Conservation (phyloP, 1,140 invertebrate genomes). For the Drosophila tristis region DNA sequence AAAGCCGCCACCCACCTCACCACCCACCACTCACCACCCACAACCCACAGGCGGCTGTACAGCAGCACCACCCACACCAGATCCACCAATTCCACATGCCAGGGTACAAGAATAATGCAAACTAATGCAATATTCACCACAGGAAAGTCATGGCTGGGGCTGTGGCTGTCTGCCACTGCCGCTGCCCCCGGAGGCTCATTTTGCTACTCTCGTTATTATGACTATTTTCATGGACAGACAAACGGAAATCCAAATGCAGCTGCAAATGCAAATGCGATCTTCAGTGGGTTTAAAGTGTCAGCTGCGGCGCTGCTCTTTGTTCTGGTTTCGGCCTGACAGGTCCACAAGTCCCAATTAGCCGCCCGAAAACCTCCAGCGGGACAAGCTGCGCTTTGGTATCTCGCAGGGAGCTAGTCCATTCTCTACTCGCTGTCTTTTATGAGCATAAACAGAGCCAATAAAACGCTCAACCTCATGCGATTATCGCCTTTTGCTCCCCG, state of each 20-base stretch:
- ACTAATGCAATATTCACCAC: conserved; percentile 66
- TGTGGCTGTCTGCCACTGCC: conserved; percentile 23
- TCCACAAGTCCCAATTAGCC: conserved; percentile 64
- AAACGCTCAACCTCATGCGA: conserved; percentile 47
- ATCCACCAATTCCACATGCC: too few relatives aligned
- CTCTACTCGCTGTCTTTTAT: conserved; percentile 44
- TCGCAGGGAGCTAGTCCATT: conserved; percentile 13
- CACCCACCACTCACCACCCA: background rate
- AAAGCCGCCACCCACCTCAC: background rate
- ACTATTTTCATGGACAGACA: conserved; percentile 24
- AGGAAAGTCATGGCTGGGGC: conserved; percentile 26
- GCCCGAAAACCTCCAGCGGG: conserved; percentile 34
- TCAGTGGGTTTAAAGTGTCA: conserved; percentile 66
- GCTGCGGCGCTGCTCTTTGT: conserved; percentile 48
- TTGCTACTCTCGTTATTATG: conserved; percentile 43
- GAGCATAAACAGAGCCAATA: conserved; percentile 52
- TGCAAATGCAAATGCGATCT: conserved; percentile 62
- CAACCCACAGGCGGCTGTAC: background rate
- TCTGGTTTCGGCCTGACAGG: conserved; percentile 32
- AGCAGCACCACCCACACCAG: background rate
- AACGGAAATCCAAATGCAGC: conserved; percentile 35
- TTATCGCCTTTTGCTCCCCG: conserved; percentile 43
- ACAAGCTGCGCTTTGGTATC: background rate
- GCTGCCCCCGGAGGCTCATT: conserved; percentile 21
- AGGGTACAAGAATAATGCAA: conserved; percentile 61